Percentiles rank a stretch among this genome's conserved stretches.
Conservation (phyloP, 2,888 invertebrate genomes). For the Rhimphoctona megacephalus region DNA sequence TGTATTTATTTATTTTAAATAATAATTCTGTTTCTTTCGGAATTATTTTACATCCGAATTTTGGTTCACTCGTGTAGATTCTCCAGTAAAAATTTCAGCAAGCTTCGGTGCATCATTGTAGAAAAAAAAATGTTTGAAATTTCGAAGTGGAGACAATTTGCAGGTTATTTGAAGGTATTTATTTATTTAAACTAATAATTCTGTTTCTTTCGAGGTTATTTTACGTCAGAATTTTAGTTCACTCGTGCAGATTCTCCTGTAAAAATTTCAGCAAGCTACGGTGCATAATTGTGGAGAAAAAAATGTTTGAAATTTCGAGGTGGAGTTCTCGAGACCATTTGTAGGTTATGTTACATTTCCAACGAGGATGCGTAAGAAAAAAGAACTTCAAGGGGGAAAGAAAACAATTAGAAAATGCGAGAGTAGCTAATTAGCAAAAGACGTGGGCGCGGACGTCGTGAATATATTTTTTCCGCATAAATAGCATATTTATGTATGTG, state of each 20-base stretch:
- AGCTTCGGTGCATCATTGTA: neutral
- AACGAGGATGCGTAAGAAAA: neutral
- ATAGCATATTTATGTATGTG: neutral
- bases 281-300: neutral
- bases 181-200: neutral
- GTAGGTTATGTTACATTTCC: slow-evolving; percentile 7
- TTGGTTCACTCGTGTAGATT: neutral
- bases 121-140: neutral
- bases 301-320: neutral
- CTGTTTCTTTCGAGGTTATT: neutral
- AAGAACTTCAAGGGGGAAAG: slow-evolving; percentile 14
- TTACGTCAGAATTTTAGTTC: neutral
- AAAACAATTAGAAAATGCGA: slow-evolving; percentile 55
- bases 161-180: neutral
- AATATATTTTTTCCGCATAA: slow-evolving; percentile 18
- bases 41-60: neutral
- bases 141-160: neutral
- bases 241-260: neutral
- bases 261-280: neutral
- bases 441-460: slow-evolving; percentile 26
- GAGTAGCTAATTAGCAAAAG: slow-evolving; percentile 59
- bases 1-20: neutral
- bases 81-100: neutral
- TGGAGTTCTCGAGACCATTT: neutral
- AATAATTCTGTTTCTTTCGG: neutral